Evolutionary conservation across 2,113 vertebrate genomes (phyloP).

Genomic region (Galeopterus variegatus): DNA sequence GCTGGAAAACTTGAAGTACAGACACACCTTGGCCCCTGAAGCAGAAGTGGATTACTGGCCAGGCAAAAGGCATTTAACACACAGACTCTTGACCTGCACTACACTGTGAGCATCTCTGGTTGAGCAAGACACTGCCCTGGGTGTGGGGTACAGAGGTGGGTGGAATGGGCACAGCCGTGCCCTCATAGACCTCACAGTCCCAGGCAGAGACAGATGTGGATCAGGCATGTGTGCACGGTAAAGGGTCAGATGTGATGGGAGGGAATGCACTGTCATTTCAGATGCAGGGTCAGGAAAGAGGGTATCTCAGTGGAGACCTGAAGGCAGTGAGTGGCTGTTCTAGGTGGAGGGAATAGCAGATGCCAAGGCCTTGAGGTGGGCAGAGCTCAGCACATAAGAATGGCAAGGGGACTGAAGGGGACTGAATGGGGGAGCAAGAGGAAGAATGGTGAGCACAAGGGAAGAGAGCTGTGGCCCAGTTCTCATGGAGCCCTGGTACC

Average conservation of each 20-base stretch:
- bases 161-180: neutral
- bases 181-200: neutral
- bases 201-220: accelerated
- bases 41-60: neutral
- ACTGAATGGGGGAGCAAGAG: too few relatives aligned
- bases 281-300: neutral
- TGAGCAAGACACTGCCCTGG: neutral
- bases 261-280: neutral
- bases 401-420: neutral
- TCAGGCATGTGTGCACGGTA: neutral
- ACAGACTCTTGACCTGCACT: neutral
- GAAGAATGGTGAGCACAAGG: neutral
- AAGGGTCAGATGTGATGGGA: neutral
- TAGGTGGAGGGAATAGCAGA: neutral
- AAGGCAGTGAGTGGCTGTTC: neutral
- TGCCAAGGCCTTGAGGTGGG: neutral
- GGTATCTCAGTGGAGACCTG: neutral
- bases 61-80: neutral
- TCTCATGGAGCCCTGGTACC: neutral
- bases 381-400: neutral
- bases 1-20: neutral
- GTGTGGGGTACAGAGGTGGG: neutral
- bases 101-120: neutral
- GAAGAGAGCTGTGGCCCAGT: neutral
- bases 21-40: neutral